A percentile compares a stretch with the other conserved stretches of the same genome.
Evolutionary conservation across 2,113 vertebrate genomes (phyloP).

Genomic region (Atractosteus spatula): DNA sequence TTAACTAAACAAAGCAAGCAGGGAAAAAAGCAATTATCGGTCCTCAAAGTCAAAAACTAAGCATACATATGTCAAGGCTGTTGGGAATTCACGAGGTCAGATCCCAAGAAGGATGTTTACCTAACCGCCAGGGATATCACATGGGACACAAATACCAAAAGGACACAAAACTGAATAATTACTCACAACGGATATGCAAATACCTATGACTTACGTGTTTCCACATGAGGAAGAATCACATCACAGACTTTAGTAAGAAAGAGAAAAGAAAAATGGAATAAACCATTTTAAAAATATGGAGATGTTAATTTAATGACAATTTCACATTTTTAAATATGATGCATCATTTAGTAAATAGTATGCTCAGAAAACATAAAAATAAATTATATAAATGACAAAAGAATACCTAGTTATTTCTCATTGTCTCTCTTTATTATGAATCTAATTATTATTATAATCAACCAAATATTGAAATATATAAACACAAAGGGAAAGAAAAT

Average conservation of each 20-base stretch:
- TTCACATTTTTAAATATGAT: too few species aligned
- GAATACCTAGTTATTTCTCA: too few species aligned
- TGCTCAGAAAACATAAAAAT: too few species aligned
- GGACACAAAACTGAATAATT: constrained; percentile 23
- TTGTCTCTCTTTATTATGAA: too few species aligned
- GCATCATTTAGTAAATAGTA: too few species aligned
- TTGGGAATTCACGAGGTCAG: background rate
- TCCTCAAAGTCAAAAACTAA: background rate
- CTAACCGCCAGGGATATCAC: background rate
- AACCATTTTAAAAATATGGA: background rate
- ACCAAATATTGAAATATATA: too few species aligned
- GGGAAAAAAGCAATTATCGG: constrained; percentile 1
- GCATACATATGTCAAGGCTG: background rate
- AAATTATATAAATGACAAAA: too few species aligned
- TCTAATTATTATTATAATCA: too few species aligned
- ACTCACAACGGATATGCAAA: constrained; percentile 17
- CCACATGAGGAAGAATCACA: constrained; percentile 58
- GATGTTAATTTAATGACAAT: too few species aligned
- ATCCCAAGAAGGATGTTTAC: constrained; percentile 3
- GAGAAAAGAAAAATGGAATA: constrained; percentile 35
- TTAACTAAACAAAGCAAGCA: background rate
- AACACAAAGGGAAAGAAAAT: background rate
- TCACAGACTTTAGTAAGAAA: constrained; percentile 61
- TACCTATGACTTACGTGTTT: constrained; percentile 61
- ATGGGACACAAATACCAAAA: constrained; percentile 9